Evolutionary conservation across 2,888 invertebrate species (phyloP).

Genomic region (Gymnocheta viridis): DNA sequence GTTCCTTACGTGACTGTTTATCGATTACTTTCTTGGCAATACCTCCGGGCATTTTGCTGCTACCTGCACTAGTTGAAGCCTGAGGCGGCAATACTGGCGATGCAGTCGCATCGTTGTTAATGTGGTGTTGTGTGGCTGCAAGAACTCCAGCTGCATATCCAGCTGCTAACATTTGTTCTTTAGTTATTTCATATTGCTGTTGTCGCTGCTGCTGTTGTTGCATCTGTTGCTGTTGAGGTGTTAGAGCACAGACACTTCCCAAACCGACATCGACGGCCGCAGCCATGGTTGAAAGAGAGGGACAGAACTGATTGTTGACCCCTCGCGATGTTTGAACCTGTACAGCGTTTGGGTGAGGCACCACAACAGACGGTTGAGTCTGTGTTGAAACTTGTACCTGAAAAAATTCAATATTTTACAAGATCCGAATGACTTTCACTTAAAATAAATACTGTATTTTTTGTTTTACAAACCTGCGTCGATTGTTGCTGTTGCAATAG

Average conservation of each 20-base stretch:
- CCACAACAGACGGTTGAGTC: conserved; percentile 83
- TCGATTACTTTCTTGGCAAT: conserved; percentile 81
- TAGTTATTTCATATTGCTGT: conserved; percentile 51
- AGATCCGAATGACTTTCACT: background rate
- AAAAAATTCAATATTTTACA: background rate
- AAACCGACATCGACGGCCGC: conserved; percentile 73
- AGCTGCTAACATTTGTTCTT: conserved; percentile 55
- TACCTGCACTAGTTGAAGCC: conserved; percentile 75
- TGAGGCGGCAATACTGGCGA: conserved; percentile 66
- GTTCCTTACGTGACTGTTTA: conserved; percentile 82
- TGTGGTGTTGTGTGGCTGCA: conserved; percentile 72
- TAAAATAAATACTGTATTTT: background rate
- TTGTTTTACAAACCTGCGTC: conserved; percentile 73
- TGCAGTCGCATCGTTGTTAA: conserved; percentile 70
- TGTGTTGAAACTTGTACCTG: conserved; percentile 86
- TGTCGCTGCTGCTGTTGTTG: conserved; percentile 69
- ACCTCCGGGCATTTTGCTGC: conserved; percentile 78
- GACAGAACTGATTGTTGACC: conserved; percentile 75
- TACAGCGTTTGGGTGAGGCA: conserved; percentile 73
- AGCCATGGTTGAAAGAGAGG: conserved; percentile 74
- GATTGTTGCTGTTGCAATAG: conserved; percentile 80
- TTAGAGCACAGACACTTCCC: conserved; percentile 72
- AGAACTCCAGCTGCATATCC: conserved; percentile 71
- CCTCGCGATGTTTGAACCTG: conserved; percentile 68
- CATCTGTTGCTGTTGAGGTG: conserved; percentile 71